Percentiles rank a stretch among this genome's conserved stretches.
Evolutionary conservation across 2,113 vertebrate species (phyloP).

Genomic region (Panurus biarmicus): DNA sequence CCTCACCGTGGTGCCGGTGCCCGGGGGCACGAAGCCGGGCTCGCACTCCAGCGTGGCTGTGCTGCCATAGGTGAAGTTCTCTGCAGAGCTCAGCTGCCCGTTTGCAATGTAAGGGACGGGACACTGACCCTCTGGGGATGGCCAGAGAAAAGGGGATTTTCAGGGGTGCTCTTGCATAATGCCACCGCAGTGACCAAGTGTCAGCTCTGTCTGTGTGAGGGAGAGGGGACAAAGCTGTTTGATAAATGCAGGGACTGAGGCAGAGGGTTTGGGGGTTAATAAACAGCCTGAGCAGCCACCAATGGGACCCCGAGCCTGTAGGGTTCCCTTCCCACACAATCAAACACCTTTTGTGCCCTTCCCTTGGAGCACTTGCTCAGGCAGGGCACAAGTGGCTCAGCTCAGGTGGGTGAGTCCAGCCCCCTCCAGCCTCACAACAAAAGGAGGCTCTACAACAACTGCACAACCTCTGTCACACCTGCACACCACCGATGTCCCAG

Average conservation of each 20-base stretch:
- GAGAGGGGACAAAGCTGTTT: background rate
- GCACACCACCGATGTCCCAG: background rate
- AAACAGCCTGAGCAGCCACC: background rate
- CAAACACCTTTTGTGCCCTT: background rate
- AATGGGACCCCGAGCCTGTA: fast-evolving
- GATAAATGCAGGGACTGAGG: fast-evolving
- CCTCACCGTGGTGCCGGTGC: fast-evolving
- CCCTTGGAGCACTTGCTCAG: fast-evolving
- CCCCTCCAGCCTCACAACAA: background rate
- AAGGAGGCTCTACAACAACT: background rate
- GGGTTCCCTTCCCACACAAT: background rate
- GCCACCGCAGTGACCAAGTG: fast-evolving
- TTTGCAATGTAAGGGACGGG: fast-evolving
- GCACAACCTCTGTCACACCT: fast-evolving
- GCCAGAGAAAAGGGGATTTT: background rate
- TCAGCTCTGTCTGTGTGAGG: fast-evolving
- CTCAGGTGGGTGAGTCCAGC: background rate
- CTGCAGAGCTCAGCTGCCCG: background rate
- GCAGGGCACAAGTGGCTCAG: background rate
- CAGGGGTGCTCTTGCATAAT: fast-evolving
- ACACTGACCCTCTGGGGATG: background rate
- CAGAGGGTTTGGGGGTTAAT: background rate
- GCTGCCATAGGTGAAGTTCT: background rate
- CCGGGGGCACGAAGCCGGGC: fast-evolving
- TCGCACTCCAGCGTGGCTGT: background rate